A percentile compares a stretch with the other conserved stretches of the same genome.
Evolutionary conservation across 2,888 invertebrate genomes (phyloP).

Genomic region (Agapostemon virescens): DNA sequence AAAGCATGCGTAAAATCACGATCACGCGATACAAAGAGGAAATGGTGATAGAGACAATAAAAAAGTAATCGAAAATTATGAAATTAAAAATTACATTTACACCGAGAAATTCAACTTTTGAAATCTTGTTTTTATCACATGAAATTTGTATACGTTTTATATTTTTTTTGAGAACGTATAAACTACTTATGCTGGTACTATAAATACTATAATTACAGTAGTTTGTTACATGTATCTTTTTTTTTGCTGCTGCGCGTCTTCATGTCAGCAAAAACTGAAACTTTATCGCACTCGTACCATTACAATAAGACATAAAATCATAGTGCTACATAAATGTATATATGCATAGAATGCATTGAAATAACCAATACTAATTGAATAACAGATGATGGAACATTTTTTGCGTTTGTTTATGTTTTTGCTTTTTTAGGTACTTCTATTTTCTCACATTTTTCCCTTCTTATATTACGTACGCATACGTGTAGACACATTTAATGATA

Average conservation of each 20-base stretch:
- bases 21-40: neutral
- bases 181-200: conserved; percentile 12
- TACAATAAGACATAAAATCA: conserved; percentile 36
- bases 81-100: conserved; percentile 9
- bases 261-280: conserved; percentile 28
- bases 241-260: conserved; percentile 38
- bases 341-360: conserved; percentile 2
- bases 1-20: conserved; percentile 7
- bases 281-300: conserved; percentile 20
- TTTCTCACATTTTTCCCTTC: conserved; percentile 1
- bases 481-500: conserved; percentile 28
- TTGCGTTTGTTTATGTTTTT: conserved; percentile 8
- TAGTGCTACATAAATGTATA: conserved; percentile 41
- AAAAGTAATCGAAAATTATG: conserved; percentile 7
- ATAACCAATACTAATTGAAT: conserved; percentile 50
- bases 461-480: conserved; percentile 23
- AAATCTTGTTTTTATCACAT: conserved; percentile 20
- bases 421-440: neutral
- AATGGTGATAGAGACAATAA: conserved; percentile 6
- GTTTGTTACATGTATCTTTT: conserved; percentile 18
- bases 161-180: conserved; percentile 30
- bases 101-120: neutral
- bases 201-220: conserved; percentile 21
- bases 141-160: neutral
- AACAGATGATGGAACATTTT: conserved; percentile 40